Evolutionary conservation across 2,797 vertebrate species (phyloP), one percentile per base, ranked within the genome.

Genomic region (Gymnoscopelus microlampas): DNA sequence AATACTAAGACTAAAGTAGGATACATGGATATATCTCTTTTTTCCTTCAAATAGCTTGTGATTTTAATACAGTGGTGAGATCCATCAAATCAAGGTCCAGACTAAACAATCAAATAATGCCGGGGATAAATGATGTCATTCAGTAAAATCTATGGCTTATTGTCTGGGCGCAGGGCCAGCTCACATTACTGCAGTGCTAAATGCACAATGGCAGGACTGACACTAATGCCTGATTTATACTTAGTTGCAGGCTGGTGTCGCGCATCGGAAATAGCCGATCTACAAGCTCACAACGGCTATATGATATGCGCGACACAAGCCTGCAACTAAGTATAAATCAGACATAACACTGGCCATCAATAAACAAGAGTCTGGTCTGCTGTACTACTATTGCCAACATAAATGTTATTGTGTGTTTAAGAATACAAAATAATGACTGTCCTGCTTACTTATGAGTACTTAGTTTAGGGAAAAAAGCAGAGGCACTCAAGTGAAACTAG

Each of bases 81-180:
- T 85, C 73, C 81, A 88, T 89, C 81, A 86, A 84, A 84, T 88
- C 85, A 80, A 82, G 87, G 86, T 84, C 10, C 71, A 79, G 84
- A 79, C 85, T 79, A 88, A 86, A 90, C 85, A 86, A 89, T 89
- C 82, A 88, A 88, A 90, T 86, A 84, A 86, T 83, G 83, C 74
- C 71, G 56, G 51, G 80, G 76, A 85, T 90, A 86, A 90, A 90
- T 87, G 80, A 89, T 89, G 81, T 91, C 86, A 87, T 79, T 66
- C 74, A 83, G 65, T 76, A 86, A 82, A 86, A 85, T 84, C 83
- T 83, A 76, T 63, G 80, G 81, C 76, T 86, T 87, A 81, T 81
- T 81, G 85, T 81, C 85, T 70, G 82, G 90, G 89, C 87, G 63
- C 54, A 12, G 57, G 63, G 88, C 85, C 89, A 89, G 77, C 57